Evolutionary conservation across 1,140 invertebrate genomes (phyloP), one percentile per base, ranked within the genome.

Genomic region (Lucilia sericata): DNA sequence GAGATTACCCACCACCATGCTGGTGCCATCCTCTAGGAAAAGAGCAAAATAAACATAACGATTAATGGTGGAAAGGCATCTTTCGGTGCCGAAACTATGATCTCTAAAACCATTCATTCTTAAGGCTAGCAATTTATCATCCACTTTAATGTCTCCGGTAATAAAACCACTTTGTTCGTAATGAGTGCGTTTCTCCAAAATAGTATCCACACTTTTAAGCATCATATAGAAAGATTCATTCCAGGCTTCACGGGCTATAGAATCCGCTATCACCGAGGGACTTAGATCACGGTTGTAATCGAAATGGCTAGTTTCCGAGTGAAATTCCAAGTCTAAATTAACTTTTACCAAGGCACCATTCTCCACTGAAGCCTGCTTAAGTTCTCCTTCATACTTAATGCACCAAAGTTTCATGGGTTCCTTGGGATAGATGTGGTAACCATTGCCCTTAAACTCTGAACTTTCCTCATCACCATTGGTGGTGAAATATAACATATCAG

Each of bases 41-140:
- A 90, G 55, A 0, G 88, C 89, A 65, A 90, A 90, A 76, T 90
- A 90, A 9, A 90, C 89, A 70, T 90, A 90, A 7, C 89, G 87
- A 85, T 90, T 88, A 74, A 90, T 90, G n/a, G 88, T 86, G 65
- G 88, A 88, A 0, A 90, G 87, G 8, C 89, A 90, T 13, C 89
- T 89, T 47, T 90, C 89, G 2, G 89, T 90, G 9, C 89, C 89
- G 10, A 90, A 90, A 34, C 88, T 87, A 42, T 90, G 89, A 86
- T 90, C 88, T 9, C 89, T 87, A 21, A 88, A 87, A 10, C 87
- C 87, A 5, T 82, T 78, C 85, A 90, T 81, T 8, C 86, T 19
- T 17, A 85, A 36, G 12, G 21, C 12, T 5, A 55, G n/a, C 0
- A 86, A 0, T 9, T 80, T 55, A 0, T 85, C 75, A 2, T 47